Evolutionary conservation across 2,888 invertebrate genomes (phyloP).

Genomic region (Trissolcus japonicus): DNA sequence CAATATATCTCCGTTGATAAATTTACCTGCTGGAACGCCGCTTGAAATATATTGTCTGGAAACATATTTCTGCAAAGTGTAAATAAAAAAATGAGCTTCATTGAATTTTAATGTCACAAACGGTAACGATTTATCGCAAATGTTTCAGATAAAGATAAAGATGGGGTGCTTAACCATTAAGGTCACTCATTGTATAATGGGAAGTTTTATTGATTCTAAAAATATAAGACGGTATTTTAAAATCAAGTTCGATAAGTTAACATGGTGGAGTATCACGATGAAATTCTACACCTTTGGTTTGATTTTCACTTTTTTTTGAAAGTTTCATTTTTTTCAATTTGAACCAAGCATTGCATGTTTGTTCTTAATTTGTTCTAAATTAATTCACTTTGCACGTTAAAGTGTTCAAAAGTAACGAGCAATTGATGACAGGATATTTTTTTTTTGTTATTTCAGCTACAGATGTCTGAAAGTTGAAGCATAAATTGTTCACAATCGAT

Average conservation of each 20-base stretch:
- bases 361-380: no score
- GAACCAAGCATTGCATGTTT: no score
- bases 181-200: constrained; percentile 15
- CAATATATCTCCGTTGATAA: not conserved
- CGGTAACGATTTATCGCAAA: constrained; percentile 22
- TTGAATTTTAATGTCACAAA: constrained; percentile 14
- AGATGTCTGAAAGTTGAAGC: constrained; percentile 42
- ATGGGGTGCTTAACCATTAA: constrained; percentile 10
- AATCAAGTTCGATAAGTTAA: no score
- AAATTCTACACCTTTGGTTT: no score
- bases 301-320: not conserved
- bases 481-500: constrained; percentile 63
- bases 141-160: constrained; percentile 1
- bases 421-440: constrained; percentile 1
- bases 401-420: not conserved
- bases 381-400: no score
- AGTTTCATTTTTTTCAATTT: not conserved
- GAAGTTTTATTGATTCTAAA: constrained; percentile 12
- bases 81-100: constrained; percentile 6
- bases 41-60: constrained; percentile 94
- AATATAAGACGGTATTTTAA: not conserved
- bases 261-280: no score
- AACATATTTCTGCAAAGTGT: constrained; percentile 87
- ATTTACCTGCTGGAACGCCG: constrained; percentile 87
- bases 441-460: constrained; percentile 12